Conservation (phyloP, 2,888 invertebrate species). For the Candidula unifasciata region DNA sequence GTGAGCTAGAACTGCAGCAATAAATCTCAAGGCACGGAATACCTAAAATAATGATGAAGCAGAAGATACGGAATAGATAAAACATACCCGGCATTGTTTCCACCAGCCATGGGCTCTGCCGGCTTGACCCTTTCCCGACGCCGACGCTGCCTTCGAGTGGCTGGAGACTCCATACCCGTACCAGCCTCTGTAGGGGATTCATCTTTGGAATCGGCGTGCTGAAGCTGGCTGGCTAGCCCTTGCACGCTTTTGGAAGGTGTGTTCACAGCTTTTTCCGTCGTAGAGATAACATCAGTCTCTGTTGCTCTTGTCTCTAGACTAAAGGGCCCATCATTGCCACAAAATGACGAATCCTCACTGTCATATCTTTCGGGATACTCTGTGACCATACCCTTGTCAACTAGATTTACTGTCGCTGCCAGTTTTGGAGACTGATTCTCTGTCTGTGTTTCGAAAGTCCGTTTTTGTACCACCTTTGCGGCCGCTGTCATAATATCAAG, state of each 20-base stretch:
- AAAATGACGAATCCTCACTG: conserved; percentile 29
- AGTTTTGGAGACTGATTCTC: conserved; percentile 52
- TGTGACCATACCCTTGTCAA: conserved; percentile 32
- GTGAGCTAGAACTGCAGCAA: too few relatives aligned
- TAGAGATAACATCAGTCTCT: conserved; percentile 66
- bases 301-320: conserved; percentile 54
- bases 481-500: conserved; percentile 21
- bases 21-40: too few relatives aligned
- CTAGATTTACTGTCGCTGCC: not conserved
- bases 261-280: conserved; percentile 74
- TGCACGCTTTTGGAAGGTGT: conserved; percentile 68
- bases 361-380: conserved; percentile 51
- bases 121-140: conserved; percentile 64
- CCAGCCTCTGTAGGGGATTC: conserved; percentile 57
- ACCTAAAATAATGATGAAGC: too few relatives aligned
- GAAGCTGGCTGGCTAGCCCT: conserved; percentile 55
- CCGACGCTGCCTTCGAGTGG: conserved; percentile 55
- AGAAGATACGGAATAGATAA: too few relatives aligned
- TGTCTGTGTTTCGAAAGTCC: conserved; percentile 59
- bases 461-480: conserved; percentile 29
- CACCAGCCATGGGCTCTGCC: conserved; percentile 66
- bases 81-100: conserved; percentile 39
- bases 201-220: conserved; percentile 46
- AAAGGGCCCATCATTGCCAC: conserved; percentile 48
- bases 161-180: conserved; percentile 45